Base-by-base conservation (phyloP, 2,113 vertebrate genomes). In the Ciconia boyciana region DNA sequence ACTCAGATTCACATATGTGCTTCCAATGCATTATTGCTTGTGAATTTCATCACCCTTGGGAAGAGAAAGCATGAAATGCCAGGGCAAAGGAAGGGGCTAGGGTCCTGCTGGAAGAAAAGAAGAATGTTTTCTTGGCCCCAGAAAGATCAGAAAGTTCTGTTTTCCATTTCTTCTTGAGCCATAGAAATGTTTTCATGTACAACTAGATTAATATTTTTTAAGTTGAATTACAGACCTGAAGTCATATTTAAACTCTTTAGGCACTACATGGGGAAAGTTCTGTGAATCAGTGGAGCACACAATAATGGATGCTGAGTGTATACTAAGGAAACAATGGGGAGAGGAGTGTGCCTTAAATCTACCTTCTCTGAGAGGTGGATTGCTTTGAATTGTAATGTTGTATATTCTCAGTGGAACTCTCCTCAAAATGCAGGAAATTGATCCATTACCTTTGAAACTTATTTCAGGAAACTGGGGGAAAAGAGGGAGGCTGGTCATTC, bases 401-500 rank as follows among this genome's bases (percentile, higher is more conserved):
- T 9, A 13, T 46, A 29, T 52, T 66, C 65, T n/a, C 4, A 62
- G 0, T 1, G 1, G 13, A 79, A 75, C 34, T 49, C 9, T 34
- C 16, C 13, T 60, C 32, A 54, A 78, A 66, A 79, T 28, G 6
- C 5, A 41, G 15, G 46, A 82, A 62, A 78, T 9, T n/a, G n/a
- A n/a, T 44, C 19, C 7, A 10, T 48, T 71, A 34, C 1, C 9
- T 58, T 44, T 78, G 28, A 87, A 84, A 62, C 1, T 43, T 81
- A 28, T 51, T 52, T 43, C 21, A 78, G 60, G 9, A 74, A 90
- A 78, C 1, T 9, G 1, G 13, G 3, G 3, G 2, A 21, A 62
- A 76, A 54, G 7, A 24, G 2, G 0, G 10, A 46, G 6, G 5
- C 1, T 51, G 5, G 7, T 34, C 9, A 20, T 58, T 52, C 8